Percentiles rank a stretch among this genome's conserved stretches.
Conservation (phyloP, 2,113 vertebrate genomes). For the Muntiacus muntjak region DNA sequence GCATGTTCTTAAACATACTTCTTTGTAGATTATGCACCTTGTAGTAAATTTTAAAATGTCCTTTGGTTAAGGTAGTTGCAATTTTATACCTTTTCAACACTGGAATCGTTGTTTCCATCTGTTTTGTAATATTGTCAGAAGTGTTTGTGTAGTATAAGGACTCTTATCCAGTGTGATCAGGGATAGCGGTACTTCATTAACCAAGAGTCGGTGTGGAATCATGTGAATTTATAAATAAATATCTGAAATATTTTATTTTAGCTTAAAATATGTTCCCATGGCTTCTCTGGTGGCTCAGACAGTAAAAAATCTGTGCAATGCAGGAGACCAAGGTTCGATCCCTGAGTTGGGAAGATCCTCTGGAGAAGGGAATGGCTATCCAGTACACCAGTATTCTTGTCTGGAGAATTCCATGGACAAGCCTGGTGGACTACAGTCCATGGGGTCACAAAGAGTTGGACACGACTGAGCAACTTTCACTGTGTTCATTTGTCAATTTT, state of each 20-base stretch:
- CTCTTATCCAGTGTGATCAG: background rate
- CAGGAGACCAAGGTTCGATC: background rate
- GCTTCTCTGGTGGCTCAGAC: background rate
- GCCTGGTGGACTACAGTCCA: background rate
- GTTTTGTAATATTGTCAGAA: background rate
- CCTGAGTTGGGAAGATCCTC: background rate
- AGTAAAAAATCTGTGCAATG: background rate
- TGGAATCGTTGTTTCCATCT: background rate
- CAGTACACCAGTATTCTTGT: background rate
- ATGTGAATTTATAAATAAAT: background rate
- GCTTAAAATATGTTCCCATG: background rate
- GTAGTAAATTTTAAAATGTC: background rate
- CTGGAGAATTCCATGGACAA: background rate
- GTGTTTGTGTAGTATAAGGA: background rate
- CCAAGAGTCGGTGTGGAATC: background rate
- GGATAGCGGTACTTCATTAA: background rate
- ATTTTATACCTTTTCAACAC: background rate
- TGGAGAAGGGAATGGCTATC: background rate
- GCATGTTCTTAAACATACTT: conserved; percentile 26
- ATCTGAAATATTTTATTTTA: conserved; percentile 22
- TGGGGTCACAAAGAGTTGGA: background rate
- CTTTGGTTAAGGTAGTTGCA: background rate
- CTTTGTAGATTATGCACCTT: background rate
- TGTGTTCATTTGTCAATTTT: background rate
- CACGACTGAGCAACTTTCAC: background rate